A percentile compares a stretch with the other conserved stretches of the same genome.
phyloP scores from a whole-genome alignment of 2,113 vertebrate species.

The Melanerpes formicivorus region DNA sequence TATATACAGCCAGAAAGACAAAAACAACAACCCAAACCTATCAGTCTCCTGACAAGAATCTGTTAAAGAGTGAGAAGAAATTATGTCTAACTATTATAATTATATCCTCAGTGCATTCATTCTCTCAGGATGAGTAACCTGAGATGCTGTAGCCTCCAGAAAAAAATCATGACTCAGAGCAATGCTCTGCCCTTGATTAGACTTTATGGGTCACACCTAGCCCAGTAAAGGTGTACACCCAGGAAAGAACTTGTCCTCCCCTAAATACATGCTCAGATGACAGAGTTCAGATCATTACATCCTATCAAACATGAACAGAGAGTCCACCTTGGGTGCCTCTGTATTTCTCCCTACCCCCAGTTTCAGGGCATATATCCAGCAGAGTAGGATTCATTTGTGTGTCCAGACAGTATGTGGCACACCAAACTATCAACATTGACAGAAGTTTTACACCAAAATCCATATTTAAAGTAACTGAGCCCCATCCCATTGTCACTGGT shows the following conservation, averaged over 20 bases:
- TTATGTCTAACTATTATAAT: conserved; percentile 27
- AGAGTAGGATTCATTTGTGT: neutral
- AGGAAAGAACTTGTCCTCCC: neutral
- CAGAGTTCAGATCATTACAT: neutral
- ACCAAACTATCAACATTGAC: neutral
- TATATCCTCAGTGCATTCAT: conserved; percentile 12
- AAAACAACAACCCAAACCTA: conserved; percentile 21
- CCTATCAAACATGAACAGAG: neutral
- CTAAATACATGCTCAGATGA: rapidly evolving
- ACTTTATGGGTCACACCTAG: neutral
- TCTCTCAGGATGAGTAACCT: conserved; percentile 32
- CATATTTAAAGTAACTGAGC: rapidly evolving
- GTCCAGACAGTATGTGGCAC: neutral
- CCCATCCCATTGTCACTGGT: rapidly evolving
- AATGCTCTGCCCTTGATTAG: conserved; percentile 11
- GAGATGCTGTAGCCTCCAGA: conserved; percentile 8
- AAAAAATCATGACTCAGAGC: conserved; percentile 34
- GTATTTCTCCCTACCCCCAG: neutral
- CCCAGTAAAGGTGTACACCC: neutral
- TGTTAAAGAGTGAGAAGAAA: neutral
- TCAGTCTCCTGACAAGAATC: neutral
- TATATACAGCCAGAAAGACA: neutral
- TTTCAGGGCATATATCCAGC: neutral
- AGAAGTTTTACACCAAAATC: neutral
- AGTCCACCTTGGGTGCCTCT: neutral